phyloP scores from a whole-genome alignment of 2,113 vertebrate genomes.

The Neomonachus schauinslandi region DNA sequence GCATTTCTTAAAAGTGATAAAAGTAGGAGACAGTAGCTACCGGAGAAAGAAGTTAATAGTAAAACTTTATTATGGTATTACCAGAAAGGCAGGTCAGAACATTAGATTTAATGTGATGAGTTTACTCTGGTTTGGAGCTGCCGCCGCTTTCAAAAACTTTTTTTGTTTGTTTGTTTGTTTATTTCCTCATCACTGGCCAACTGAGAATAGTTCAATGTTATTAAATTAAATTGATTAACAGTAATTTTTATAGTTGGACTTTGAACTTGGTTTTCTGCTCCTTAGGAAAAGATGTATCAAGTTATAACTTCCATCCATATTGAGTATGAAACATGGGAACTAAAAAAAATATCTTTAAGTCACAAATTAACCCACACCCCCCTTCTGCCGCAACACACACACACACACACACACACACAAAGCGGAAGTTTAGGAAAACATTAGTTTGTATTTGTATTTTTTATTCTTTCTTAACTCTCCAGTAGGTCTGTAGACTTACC shows the following conservation, averaged over 20 bases:
- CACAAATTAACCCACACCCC: not conserved
- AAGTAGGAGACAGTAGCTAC: not conserved
- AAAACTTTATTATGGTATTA: constrained; percentile 8
- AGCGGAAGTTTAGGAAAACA: not conserved
- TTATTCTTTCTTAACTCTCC: not conserved
- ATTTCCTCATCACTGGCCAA: not conserved
- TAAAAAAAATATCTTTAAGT: not conserved
- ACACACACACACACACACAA: not conserved
- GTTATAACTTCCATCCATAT: not conserved
- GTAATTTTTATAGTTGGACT: constrained; percentile 39
- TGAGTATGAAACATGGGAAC: not conserved
- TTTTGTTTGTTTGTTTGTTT: not conserved
- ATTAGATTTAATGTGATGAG: not conserved
- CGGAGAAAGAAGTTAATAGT: not conserved
- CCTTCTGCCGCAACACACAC: not conserved
- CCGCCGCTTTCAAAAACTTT: not conserved
- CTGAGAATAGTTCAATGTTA: not conserved
- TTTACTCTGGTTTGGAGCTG: not conserved
- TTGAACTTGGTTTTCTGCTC: constrained; percentile 7
- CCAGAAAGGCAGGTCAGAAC: not conserved
- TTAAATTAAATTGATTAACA: constrained; percentile 14
- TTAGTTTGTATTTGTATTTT: not conserved
- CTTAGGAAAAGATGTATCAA: not conserved
- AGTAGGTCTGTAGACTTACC: not conserved
- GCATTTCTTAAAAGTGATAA: constrained; percentile 1